Base-by-base conservation (phyloP, 2,888 invertebrate species). In the Imbricaverruca yamaguchii region DNA sequence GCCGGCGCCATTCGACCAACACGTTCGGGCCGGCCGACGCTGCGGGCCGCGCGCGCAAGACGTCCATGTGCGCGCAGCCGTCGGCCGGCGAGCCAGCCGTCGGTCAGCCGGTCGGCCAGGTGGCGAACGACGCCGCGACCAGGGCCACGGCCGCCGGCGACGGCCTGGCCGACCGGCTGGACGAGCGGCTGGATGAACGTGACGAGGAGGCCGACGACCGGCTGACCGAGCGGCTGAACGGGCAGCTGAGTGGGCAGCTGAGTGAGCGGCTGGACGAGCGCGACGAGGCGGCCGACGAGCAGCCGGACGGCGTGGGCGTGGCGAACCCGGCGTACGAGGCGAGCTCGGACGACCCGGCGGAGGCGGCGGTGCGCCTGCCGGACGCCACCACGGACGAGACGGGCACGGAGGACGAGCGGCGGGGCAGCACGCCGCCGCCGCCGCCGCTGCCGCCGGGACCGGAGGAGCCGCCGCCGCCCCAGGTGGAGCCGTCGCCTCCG, bases 1-100 rank as follows among this genome's bases (percentile, higher is more conserved):
- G 74, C 7, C 74, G 74, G 18, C 53, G 53, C 21, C 13, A 53
- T 53, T 74, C 74, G 18, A 53, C 53, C 74, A 74, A 74, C 53
- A 74, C 74, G 74, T 74, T 74, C 74, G 74, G 74, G 8, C 74
- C 74, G 74, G 74, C 74, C 13, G 74, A 74, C 53, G 74, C 74
- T 0, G 74, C 53, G 53, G 74, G 39, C 53, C 74, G 74, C 53
- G 74, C 74, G 18, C 74, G 74, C 74, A 74, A 74, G 74, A 74
- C 74, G 53, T 74, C 74, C 53, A 74, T 74, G 74, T 18, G 15
- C 53, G 74, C 53, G 39, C 53, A 11, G 53, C 18, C 21, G 15
- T 74, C 74, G 15, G 53, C 12, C 9, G 74, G 21, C 15, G 74
- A 74, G 74, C 8, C 53, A 18, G 1, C 74, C 18, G 74, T 74